Percentiles rank a stretch among this genome's conserved stretches.
Evolutionary conservation across 2,888 invertebrate genomes (phyloP).

Genomic region (Acanthosepion esculentum): DNA sequence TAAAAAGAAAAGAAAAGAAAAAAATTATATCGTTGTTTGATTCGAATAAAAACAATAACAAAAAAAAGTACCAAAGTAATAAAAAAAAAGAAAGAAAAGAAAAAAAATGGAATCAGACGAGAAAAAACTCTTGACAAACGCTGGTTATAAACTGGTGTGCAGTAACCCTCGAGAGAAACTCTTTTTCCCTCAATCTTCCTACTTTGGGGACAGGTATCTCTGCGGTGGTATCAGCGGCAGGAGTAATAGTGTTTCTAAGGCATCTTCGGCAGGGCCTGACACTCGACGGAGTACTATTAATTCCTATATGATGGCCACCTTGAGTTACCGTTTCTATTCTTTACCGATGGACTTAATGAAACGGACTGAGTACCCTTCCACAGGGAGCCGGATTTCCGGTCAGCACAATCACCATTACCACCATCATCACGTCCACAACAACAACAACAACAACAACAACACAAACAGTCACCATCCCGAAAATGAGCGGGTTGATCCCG

Average conservation of each 20-base stretch:
- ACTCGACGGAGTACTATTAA: slow-evolving; percentile 64
- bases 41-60: not conserved
- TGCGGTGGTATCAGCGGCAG: not conserved
- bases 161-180: not conserved
- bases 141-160: slow-evolving; percentile 16
- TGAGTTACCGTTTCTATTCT: slow-evolving; percentile 57
- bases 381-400: not conserved
- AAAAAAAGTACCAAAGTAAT: too few relatives aligned
- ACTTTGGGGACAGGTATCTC: not conserved
- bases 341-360: not conserved
- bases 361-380: not conserved
- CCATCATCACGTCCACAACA: not conserved
- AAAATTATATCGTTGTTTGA: too few relatives aligned
- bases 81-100: not conserved
- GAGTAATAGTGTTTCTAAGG: slow-evolving; percentile 35
- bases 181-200: not conserved
- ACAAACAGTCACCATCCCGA: not conserved
- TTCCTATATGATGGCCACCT: slow-evolving; percentile 61
- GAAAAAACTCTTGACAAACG: not conserved
- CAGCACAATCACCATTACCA: not conserved
- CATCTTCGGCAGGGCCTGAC: not conserved
- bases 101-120: not conserved
- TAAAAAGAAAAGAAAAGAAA: too few relatives aligned
- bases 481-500: not conserved
- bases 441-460: not conserved